Percentiles rank a stretch among this genome's conserved stretches.
These are phyloP conservation scores for Fulica atra DNA, from an alignment of 2,113 vertebrate genomes.

Conservation along the genomic window DNA sequence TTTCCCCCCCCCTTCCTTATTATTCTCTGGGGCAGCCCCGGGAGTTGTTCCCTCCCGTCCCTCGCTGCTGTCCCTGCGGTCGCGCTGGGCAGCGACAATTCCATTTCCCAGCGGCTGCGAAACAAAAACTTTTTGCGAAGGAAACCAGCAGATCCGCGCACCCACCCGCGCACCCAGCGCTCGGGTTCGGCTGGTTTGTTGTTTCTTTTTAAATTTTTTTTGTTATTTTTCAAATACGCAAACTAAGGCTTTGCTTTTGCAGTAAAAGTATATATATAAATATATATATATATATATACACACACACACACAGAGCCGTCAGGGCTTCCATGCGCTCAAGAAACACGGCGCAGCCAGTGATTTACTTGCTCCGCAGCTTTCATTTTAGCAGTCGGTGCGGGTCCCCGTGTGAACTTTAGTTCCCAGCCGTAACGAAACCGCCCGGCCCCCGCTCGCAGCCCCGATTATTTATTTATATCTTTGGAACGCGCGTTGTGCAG, in stretches of 20 bases:
- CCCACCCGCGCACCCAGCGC: not conserved
- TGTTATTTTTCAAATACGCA: not conserved
- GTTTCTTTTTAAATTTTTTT: not conserved
- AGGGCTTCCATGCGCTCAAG: not conserved
- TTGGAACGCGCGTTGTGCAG: not conserved
- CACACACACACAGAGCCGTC: not conserved
- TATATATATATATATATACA: too few species aligned
- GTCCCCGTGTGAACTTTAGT: conserved; percentile 45
- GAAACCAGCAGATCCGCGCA: conserved; percentile 31
- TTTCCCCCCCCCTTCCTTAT: not conserved
- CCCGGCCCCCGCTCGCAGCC: not conserved
- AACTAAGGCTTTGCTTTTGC: not conserved
- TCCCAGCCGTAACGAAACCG: conserved; percentile 1
- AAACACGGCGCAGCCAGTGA: not conserved
- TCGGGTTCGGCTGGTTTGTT: not conserved
- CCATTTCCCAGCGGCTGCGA: conserved; percentile 45
- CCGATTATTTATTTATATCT: not conserved
- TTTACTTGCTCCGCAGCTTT: conserved; percentile 42
- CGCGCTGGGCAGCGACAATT: conserved; percentile 23
- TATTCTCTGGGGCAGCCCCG: not conserved
- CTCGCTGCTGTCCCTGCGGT: not conserved
- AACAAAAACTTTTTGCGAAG: conserved; percentile 48
- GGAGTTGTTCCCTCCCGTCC: not conserved
- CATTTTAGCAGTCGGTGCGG: conserved; percentile 14
- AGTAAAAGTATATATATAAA: not conserved